Base-by-base conservation (phyloP, 2,113 vertebrate species). In the Plectropomus leopardus region DNA sequence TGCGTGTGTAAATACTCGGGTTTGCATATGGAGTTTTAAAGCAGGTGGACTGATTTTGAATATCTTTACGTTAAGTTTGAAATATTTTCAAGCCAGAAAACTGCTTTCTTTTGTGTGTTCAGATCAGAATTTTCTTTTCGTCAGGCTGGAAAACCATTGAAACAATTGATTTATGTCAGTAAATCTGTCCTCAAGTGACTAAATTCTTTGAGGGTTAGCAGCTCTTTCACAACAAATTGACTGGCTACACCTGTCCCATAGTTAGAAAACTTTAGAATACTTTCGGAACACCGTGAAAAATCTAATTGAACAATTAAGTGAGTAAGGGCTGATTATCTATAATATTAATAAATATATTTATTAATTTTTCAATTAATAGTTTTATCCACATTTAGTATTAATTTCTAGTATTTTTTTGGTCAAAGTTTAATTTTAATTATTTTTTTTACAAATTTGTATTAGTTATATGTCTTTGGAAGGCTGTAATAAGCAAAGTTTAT, bases 191-290 rank as follows among this genome's bases (percentile, higher is more conserved):
- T 19, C 23, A n/a, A n/a, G n/a, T 60, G 23, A 45, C 55, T 19
- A 24, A 54, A 65, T 28, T 58, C 16, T 69, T 69, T 28, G 15
- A 69, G 21, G 48, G 34, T 66, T 47, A 42, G 23, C 53, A 59
- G 28, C 60, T 66, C 58, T 70, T 58, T 58, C 24, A 64, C 42
- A 70, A 17, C 55, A 60, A 45, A 17, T 17, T 34, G 16, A 30
- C 32, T 24, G 23, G 60, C 45, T 47, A 57, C 23, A 48, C 11
- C 58, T 30, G 30, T 13, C 19, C 15, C 34, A 67, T 19, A 57
- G 17, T 21, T 26, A 17, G 16, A 4, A 51, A 7, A 59, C 15
- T 13, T 11, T 11, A 14, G n/a, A 7, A 16, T 10, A 44, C 23
- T 26, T 17, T 17, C 5, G 21, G 15, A 50, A 30, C 14, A 45